Evolutionary conservation across 2,888 invertebrate genomes (phyloP), one percentile per base, ranked within the genome.

Genomic region (Scaptomyza polygonia): DNA sequence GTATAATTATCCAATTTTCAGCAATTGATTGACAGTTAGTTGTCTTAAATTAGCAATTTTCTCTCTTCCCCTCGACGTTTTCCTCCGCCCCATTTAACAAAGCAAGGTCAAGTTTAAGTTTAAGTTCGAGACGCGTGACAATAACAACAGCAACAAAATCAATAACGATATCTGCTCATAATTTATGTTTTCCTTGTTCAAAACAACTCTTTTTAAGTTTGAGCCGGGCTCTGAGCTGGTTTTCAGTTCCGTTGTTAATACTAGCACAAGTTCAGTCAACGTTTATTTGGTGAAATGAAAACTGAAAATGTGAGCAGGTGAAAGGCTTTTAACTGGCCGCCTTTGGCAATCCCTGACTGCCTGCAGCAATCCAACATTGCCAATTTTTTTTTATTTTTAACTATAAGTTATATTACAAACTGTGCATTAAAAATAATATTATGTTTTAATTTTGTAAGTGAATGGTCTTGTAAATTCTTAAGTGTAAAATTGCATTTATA

Each of bases 61-160:
- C 25, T 25, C 25, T 32, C 55, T 25, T 27, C 32, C 40, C 48
- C 48, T 1, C 12, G 32, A 12, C 32, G 40, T 44, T 56, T 47
- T 42, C 52, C 25, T 30, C 39, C 39, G 34, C n/a, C 12, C 39
- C 44, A 49, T 45, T 66, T 62, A 51, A 36, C 43, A 14, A 11
- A 48, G 53, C 89, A 89, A 90, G 89, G 89, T 89, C 90, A 89
- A 90, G 89, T 89, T 88, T 87, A 89, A 88, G 90, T 87, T 89
- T 79, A 89, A 61, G 36, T 65, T n/a, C n/a, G n/a, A n/a, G n/a
- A n/a, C 73, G 72, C 64, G 42, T 72, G 63, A 69, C 73, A 74
- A 76, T 67, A 71, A 57, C 14, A 29, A 32, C 65, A 39, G 21
- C 47, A 29, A 36, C 21, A 14, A 18, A 44, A 25, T 32, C 52